A percentile compares a stretch with the other conserved stretches of the same genome.
Conservation (phyloP, 92 coral and sea anemone species). For the Porites cylindrica region DNA sequence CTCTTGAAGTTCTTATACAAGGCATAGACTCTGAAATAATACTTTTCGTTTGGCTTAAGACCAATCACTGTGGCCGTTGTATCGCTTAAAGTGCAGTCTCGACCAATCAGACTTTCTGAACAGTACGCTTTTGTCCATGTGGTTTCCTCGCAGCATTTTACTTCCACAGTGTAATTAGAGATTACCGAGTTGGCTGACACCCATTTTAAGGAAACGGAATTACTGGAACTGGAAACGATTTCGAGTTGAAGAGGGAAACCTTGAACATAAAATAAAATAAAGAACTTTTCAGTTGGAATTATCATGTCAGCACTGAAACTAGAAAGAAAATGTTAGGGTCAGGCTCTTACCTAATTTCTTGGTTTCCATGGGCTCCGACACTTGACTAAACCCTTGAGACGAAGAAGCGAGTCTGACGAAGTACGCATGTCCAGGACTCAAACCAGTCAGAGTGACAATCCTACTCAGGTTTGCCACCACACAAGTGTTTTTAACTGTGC, state of each 20-base stretch:
- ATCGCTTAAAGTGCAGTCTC: constrained; percentile 28
- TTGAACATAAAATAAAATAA: neutral
- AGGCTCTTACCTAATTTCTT: constrained; percentile 10
- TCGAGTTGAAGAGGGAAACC: constrained; percentile 6
- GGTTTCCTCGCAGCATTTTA: constrained; percentile 28
- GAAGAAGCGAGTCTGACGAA: constrained; percentile 23
- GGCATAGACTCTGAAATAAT: constrained; percentile 39
- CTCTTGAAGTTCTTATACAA: constrained; percentile 32
- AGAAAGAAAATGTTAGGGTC: neutral
- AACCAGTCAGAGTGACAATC: constrained; percentile 8
- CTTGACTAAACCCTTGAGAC: constrained; percentile 1
- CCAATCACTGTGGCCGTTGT: constrained; percentile 33
- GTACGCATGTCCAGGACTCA: constrained; percentile 36
- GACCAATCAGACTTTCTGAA: constrained; percentile 24
- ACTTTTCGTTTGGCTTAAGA: neutral
- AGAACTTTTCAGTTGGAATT: too few species aligned
- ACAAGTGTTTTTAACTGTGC: constrained; percentile 15
- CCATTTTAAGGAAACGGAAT: constrained; percentile 18
- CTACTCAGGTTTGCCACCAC: constrained; percentile 4
- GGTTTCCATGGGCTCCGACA: constrained; percentile 22
- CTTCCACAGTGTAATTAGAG: constrained; percentile 37
- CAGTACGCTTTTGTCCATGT: constrained; percentile 29
- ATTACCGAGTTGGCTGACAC: neutral
- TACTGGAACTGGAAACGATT: neutral
- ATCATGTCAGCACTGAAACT: too few species aligned